Conservation (phyloP, 2,888 invertebrate genomes). For the Erebia aethiops region DNA sequence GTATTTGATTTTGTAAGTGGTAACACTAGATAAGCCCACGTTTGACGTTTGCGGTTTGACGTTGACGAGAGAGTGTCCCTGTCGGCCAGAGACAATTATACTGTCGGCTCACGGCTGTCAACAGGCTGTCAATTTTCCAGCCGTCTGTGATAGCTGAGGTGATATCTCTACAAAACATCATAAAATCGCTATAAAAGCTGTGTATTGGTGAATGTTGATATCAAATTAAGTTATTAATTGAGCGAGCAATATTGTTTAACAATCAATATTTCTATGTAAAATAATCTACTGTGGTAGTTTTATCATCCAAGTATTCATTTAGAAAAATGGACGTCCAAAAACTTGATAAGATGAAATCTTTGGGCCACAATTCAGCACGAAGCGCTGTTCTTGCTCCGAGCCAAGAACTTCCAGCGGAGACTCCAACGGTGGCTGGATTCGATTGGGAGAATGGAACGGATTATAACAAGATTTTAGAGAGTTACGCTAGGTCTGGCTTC, state of each 20-base stretch:
- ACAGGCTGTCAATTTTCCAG: too few species aligned
- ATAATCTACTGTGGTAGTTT: not conserved
- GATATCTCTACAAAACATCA: too few species aligned
- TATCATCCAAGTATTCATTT: not conserved
- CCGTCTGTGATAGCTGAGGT: too few species aligned
- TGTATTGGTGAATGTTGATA: not conserved
- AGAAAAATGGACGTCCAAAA: conserved; percentile 58
- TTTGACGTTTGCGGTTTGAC: too few species aligned
- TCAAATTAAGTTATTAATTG: not conserved
- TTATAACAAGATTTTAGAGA: conserved; percentile 91
- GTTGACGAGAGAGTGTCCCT: too few species aligned
- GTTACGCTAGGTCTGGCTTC: conserved; percentile 94
- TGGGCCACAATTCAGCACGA: conserved; percentile 82
- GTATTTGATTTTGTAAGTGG: too few species aligned
- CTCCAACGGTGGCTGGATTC: conserved; percentile 91
- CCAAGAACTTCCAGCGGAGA: conserved; percentile 85
- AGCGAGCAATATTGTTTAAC: not conserved
- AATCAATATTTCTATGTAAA: not conserved
- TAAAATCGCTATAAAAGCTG: too few species aligned
- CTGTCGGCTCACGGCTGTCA: too few species aligned
- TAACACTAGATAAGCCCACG: too few species aligned
- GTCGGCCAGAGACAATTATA: too few species aligned
- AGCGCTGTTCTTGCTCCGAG: conserved; percentile 89
- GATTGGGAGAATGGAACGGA: conserved; percentile 96
- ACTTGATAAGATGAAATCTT: conserved; percentile 53